Conservation (phyloP, 2,888 invertebrate genomes). For the Gymnocheta viridis region DNA sequence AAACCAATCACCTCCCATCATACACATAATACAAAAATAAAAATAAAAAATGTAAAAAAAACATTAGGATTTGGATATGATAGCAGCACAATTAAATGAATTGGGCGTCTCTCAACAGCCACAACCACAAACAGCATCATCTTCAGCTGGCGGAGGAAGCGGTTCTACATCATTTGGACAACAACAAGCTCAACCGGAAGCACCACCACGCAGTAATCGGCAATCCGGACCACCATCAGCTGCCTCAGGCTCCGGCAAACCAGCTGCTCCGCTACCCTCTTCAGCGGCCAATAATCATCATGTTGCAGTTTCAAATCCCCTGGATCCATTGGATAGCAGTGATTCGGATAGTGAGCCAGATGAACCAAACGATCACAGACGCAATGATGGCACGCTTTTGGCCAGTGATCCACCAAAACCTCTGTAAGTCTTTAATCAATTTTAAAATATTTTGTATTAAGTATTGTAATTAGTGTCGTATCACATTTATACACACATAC, state of each 20-base stretch:
- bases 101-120: conserved; percentile 87
- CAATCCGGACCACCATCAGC: conserved; percentile 78
- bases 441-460: neutral
- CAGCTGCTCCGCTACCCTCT: conserved; percentile 80
- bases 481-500: no score
- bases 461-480: no score
- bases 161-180: conserved; percentile 68
- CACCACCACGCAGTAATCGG: conserved; percentile 86
- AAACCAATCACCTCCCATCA: conserved; percentile 63
- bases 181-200: conserved; percentile 85
- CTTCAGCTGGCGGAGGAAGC: conserved; percentile 66
- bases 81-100: conserved; percentile 97
- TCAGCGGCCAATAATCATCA: conserved; percentile 81
- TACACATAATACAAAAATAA: conserved; percentile 43
- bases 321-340: conserved; percentile 87
- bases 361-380: conserved; percentile 89
- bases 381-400: conserved; percentile 96
- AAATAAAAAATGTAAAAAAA: conserved; percentile 72
- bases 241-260: conserved; percentile 77
- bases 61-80: conserved; percentile 95
- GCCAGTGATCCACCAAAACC: conserved; percentile 99
- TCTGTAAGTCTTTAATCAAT: conserved; percentile 86
- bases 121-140: conserved; percentile 78
- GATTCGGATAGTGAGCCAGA: conserved; percentile 93
- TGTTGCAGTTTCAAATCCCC: conserved; percentile 83